These are phyloP conservation scores for Acrobeloides nanus DNA, from an alignment of 2,888 invertebrate species.

Conservation along the genomic window DNA sequence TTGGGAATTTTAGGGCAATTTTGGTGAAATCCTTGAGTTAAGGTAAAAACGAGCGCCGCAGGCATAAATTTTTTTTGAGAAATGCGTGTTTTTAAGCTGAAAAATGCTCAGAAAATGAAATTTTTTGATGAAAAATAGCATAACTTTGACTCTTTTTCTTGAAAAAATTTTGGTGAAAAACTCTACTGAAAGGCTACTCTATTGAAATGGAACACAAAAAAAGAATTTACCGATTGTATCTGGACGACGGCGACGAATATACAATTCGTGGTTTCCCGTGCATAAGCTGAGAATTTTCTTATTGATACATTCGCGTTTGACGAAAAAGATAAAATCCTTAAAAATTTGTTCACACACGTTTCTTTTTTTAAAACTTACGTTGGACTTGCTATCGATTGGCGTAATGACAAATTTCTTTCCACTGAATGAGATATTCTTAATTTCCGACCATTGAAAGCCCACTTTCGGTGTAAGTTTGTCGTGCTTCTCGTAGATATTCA, in stretches of 20 bases:
- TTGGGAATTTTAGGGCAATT: no score
- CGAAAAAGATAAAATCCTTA: slow-evolving; percentile 94
- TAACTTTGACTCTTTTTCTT: no score
- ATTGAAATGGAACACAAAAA: no score
- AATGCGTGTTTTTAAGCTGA: no score
- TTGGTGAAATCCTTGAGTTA: no score
- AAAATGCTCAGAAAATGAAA: no score
- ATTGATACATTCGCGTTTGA: slow-evolving; percentile 92
- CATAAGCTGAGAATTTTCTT: slow-evolving; percentile 94
- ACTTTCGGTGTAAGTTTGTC: slow-evolving; percentile 93
- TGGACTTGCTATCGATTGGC: slow-evolving; percentile 98
- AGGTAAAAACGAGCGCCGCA: no score
- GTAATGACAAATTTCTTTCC: slow-evolving; percentile 99
- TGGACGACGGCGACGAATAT: slow-evolving; percentile 95
- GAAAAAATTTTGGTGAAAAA: no score
- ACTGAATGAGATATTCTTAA: slow-evolving; percentile 97
- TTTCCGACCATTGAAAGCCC: slow-evolving; percentile 99
- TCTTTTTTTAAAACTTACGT: slow-evolving; percentile 57
- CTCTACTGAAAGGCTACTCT: no score
- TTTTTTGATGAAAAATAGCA: no score
- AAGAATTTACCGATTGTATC: no score
- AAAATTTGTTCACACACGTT: slow-evolving; percentile 11
- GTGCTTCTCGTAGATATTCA: slow-evolving; percentile 97
- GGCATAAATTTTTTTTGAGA: no score
- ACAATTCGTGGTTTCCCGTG: slow-evolving; percentile 98